Evolutionary conservation across 2,113 vertebrate genomes (phyloP), one percentile per base, ranked within the genome.

Genomic region (Chloropsis cyanopogon): DNA sequence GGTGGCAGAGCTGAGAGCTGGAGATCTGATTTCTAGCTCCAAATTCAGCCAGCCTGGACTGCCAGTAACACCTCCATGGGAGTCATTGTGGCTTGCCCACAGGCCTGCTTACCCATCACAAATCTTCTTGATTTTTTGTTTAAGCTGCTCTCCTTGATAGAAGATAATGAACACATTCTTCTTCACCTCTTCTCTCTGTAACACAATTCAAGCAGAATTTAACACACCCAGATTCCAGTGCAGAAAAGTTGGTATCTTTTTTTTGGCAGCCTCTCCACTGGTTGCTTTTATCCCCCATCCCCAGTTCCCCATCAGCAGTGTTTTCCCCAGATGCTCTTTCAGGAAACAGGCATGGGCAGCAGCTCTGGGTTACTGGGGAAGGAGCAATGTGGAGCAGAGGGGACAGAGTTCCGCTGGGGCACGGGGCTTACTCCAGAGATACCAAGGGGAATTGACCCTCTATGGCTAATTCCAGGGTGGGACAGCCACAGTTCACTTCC

Each of bases 91-190:
- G 21, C 33, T 75, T 90, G 54, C 52, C 52, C 83, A 56, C 8
- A 5, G 13, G 16, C 21, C 52, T 85, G 65, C 25, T 98, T 96
- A 98, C 98, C 98, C 98, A 0, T 98, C 98, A 81, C 98, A 98
- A 83, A 98, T 98, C 95, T 98, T 98, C 97, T 95, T 97, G 92
- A 98, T 97, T 94, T 98, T 98, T 90, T 98, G 97, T 82, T 97
- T 98, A 57, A 98, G 98, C 73, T 98, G 98, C 33, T 98, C 98
- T 80, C 98, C 98, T 97, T 98, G 98, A 70, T 98, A 98, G 97
- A 98, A 98, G 92, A 98, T 98, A 93, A 98, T 98, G 95, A 98
- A 98, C 52, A 98, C 97, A 1, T 98, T 98, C 97, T 98, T 98
- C 88, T 98, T 98, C 72, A 98, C 93, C 69, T 98, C 97, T 97